Evolutionary conservation across 2,113 vertebrate species (phyloP), one percentile per base, ranked within the genome.

Genomic region (Bungarus multicinctus): DNA sequence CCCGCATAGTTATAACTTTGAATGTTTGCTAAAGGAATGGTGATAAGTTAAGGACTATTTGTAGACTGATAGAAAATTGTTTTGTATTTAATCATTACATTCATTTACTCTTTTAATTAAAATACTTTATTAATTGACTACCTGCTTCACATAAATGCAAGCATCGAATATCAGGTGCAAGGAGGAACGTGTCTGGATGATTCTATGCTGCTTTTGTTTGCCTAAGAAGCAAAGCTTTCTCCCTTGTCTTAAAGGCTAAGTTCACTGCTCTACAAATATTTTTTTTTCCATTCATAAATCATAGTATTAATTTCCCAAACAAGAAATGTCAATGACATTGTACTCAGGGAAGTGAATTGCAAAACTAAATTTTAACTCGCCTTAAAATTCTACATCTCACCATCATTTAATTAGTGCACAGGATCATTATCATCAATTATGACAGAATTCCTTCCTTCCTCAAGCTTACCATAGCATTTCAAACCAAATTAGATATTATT

Each of bases 231-330:
- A 25, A 47, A 60, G 81, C 4, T 0, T 1, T 23, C 30, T 86
- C 69, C 3, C 64, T 93, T 90, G 81, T 81, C 58, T 52, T 64
- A 81, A 52, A 88, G 39, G n/a, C 27, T 93, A 89, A 0, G 2
- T 47, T 27, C 69, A 64, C 85, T 90, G 11, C 23, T 89, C 89
- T 0, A 2, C 20, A 45, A 30, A 90, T 47, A 81, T 22, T 1
- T 64, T 2, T 50, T 74, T 81, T 90, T 92, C 90, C 57, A 89
- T 74, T 88, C 69, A 81, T 45, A 89, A 58, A 85, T 47, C 55
- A 94, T 91, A 91, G 90, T 87, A 57, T 52, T 81, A 58, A 90
- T 94, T 64, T 92, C 93, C 54, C 60, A 8, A 95, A 90, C 34
- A 92, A 60, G 52, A 64, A n/a, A 85, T 81, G 9, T 90, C 92